phyloP scores from a whole-genome alignment of 2,888 invertebrate species.

The Oscheius onirici region DNA sequence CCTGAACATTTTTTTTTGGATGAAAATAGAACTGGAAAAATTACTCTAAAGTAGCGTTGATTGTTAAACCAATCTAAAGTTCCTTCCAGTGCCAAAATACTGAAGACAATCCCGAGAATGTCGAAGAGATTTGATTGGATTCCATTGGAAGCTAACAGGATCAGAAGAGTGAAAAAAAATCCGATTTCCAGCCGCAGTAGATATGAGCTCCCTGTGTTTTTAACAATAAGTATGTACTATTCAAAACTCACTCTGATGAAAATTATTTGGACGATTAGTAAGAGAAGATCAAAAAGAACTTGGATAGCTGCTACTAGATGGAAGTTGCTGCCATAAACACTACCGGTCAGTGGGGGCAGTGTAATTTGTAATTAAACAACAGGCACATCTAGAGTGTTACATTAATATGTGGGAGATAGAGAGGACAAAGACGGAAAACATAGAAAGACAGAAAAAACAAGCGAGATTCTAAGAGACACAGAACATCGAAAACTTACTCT shows the following conservation, averaged over 20 bases:
- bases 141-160: not conserved
- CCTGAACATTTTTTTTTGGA: not conserved
- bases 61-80: not conserved
- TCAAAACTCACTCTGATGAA: not conserved
- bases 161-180: conserved; percentile 14
- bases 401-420: no score
- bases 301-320: not conserved
- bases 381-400: no score
- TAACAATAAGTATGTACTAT: no score
- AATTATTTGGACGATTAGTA: not conserved
- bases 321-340: not conserved
- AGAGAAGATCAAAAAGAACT: conserved; percentile 4
- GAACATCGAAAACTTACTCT: no score
- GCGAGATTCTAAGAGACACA: no score
- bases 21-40: no score
- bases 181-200: conserved; percentile 19
- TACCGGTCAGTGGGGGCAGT: not conserved
- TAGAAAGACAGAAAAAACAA: no score
- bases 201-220: not conserved
- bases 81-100: not conserved
- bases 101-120: not conserved
- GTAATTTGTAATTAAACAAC: no score
- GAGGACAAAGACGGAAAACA: no score
- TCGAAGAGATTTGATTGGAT: not conserved
- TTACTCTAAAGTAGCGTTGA: conserved; percentile 7